Conservation (phyloP, 2,888 invertebrate genomes). For the Spisula subtruncata region DNA sequence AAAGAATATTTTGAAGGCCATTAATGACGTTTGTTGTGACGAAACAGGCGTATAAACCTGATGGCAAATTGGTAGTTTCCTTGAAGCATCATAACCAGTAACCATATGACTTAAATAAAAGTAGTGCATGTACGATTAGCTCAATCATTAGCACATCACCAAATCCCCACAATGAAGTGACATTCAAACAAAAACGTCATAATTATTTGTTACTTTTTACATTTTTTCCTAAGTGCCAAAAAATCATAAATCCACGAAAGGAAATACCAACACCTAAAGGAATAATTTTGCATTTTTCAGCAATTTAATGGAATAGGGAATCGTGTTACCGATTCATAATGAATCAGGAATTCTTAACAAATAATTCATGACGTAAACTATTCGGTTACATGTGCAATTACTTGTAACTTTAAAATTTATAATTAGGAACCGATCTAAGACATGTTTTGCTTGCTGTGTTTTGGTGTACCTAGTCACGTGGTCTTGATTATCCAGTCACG, state of each 20-base stretch:
- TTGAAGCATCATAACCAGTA: neutral
- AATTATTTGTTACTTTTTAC: too few species aligned
- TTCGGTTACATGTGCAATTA: conserved; percentile 3
- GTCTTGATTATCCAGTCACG: neutral
- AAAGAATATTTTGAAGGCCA: conserved; percentile 28
- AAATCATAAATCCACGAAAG: too few species aligned
- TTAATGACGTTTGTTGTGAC: conserved; percentile 36
- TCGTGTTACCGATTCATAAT: neutral
- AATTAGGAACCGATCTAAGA: neutral
- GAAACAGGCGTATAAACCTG: conserved; percentile 30
- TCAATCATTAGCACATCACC: too few species aligned
- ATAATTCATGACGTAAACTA: neutral
- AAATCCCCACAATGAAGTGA: too few species aligned
- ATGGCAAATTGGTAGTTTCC: neutral
- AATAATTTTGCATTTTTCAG: too few species aligned
- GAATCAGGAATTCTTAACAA: neutral
- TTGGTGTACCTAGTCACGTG: neutral
- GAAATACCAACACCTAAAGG: too few species aligned
- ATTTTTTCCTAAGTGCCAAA: too few species aligned
- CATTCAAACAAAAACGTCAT: too few species aligned
- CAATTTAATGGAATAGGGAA: neutral
- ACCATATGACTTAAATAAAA: neutral
- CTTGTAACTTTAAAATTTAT: neutral
- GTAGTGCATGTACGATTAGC: neutral
- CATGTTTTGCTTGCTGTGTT: neutral